phyloP scores from a whole-genome alignment of 2,888 invertebrate species.

The Timema podura region DNA sequence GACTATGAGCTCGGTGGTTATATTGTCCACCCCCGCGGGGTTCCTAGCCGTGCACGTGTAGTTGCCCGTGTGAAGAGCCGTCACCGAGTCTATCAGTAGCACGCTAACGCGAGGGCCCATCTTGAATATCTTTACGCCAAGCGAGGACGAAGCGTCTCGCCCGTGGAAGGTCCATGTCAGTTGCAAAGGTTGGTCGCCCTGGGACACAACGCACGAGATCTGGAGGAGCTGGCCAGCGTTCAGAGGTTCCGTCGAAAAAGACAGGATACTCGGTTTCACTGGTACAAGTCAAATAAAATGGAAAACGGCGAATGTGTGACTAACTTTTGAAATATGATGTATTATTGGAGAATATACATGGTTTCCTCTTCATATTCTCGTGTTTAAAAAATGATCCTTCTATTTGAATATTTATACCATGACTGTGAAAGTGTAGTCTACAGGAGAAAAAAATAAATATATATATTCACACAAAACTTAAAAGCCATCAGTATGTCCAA shows the following conservation, averaged over 20 bases:
- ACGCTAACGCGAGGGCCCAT: conserved; percentile 55
- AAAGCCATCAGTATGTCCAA: too few species aligned
- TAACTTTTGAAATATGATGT: too few species aligned
- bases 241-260: conserved; percentile 52
- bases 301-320: too few species aligned
- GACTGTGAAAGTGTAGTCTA: too few species aligned
- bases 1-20: conserved; percentile 59
- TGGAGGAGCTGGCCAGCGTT: conserved; percentile 70
- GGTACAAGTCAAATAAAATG: conserved; percentile 18
- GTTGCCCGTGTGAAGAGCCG: conserved; percentile 60
- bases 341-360: too few species aligned
- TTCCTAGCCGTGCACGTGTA: conserved; percentile 64
- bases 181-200: conserved; percentile 74
- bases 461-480: too few species aligned
- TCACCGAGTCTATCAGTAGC: conserved; percentile 61
- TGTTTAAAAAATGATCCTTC: too few species aligned
- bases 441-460: too few species aligned
- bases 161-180: conserved; percentile 71
- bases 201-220: conserved; percentile 59
- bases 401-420: too few species aligned
- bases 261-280: conserved; percentile 46
- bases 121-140: conserved; percentile 45
- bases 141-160: conserved; percentile 39
- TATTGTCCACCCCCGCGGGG: conserved; percentile 57
- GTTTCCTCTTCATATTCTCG: too few species aligned